Percentiles rank a stretch among this genome's conserved stretches.
phyloP scores from a whole-genome alignment of 2,797 vertebrate species.

The Myotis vivesi region DNA sequence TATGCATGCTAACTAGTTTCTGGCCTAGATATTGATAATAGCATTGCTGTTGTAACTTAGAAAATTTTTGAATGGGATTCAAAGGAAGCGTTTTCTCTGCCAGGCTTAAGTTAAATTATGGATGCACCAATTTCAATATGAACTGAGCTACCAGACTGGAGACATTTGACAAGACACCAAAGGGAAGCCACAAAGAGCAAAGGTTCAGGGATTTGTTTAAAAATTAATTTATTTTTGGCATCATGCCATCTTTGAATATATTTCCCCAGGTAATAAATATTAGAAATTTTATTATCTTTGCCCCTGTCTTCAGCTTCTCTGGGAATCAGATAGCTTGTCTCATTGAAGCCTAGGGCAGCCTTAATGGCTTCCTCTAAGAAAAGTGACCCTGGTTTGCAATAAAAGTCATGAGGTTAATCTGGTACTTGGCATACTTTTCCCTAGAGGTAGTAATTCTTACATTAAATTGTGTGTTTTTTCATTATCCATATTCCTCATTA shows the following conservation, averaged over 20 bases:
- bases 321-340: constrained; percentile 31
- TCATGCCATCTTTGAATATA: constrained; percentile 64
- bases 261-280: constrained; percentile 70
- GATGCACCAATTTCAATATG: background rate
- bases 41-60: background rate
- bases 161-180: constrained; percentile 5
- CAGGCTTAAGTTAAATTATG: background rate
- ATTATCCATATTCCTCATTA: constrained; percentile 46
- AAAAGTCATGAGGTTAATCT: constrained; percentile 61
- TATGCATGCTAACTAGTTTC: background rate
- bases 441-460: constrained; percentile 16
- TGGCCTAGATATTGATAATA: background rate
- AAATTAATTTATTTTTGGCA: constrained; percentile 75
- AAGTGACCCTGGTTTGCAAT: constrained; percentile 7
- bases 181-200: constrained; percentile 32
- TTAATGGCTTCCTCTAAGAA: constrained; percentile 36
- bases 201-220: constrained; percentile 57
- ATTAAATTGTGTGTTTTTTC: constrained; percentile 37
- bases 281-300: constrained; percentile 53
- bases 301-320: background rate
- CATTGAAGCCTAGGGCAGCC: constrained; percentile 22
- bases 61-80: background rate
- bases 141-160: constrained; percentile 6
- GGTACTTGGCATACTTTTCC: constrained; percentile 21
- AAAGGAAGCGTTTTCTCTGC: background rate